phyloP scores from a whole-genome alignment of 2,888 invertebrate species.

The Drosophila limbata region DNA sequence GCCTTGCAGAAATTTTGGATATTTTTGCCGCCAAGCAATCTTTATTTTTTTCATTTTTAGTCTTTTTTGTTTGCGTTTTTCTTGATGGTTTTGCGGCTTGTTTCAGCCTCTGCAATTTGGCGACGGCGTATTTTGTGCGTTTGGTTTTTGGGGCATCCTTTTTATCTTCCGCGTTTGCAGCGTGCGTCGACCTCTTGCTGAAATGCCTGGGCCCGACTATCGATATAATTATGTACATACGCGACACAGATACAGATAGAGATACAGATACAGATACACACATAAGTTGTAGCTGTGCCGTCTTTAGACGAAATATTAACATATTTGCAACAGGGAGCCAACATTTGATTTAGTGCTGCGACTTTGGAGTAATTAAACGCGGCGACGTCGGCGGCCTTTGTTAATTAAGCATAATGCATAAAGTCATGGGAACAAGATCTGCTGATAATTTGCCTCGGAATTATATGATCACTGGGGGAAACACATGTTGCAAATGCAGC shows the following conservation, averaged over 20 bases:
- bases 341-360: slow-evolving; percentile 67
- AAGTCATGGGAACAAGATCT: slow-evolving; percentile 72
- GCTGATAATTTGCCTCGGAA: slow-evolving; percentile 30
- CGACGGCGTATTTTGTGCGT: slow-evolving; percentile 63
- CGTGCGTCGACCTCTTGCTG: slow-evolving; percentile 61
- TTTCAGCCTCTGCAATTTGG: slow-evolving; percentile 67
- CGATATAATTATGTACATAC: slow-evolving; percentile 63
- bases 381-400: slow-evolving; percentile 71
- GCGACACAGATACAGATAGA: background rate
- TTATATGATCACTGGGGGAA: slow-evolving; percentile 51
- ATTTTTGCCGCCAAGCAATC: slow-evolving; percentile 63
- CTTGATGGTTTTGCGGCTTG: slow-evolving; percentile 29
- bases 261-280: background rate
- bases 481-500: slow-evolving; percentile 77
- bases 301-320: slow-evolving; percentile 60
- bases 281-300: slow-evolving; percentile 16
- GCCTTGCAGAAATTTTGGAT: slow-evolving; percentile 69
- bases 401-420: slow-evolving; percentile 75
- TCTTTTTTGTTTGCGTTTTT: slow-evolving; percentile 17
- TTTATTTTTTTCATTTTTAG: slow-evolving; percentile 33
- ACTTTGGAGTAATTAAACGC: slow-evolving; percentile 69
- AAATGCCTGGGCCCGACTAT: slow-evolving; percentile 35
- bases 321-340: slow-evolving; percentile 58
- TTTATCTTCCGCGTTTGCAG: slow-evolving; percentile 80
- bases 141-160: slow-evolving; percentile 74